These are phyloP conservation scores for Folsomia candida DNA, from an alignment of 2,888 invertebrate species.

Conservation along the genomic window DNA sequence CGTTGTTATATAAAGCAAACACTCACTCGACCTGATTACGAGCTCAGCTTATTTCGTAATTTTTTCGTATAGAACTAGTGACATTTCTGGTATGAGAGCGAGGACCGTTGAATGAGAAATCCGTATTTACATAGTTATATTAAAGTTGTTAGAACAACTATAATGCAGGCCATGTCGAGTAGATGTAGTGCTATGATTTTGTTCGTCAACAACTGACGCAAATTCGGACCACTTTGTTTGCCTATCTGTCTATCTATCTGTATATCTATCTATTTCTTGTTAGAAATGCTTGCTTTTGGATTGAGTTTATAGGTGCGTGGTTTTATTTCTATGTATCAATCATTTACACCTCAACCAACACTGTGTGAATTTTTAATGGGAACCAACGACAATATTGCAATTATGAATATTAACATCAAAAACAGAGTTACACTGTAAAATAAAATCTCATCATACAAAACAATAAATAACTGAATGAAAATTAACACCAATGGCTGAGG, in stretches of 20 bases:
- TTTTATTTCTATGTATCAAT: constrained; percentile 27
- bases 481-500: constrained; percentile 28
- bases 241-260: constrained; percentile 9
- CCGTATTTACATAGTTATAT: background rate
- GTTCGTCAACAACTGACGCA: constrained; percentile 7
- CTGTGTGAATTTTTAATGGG: constrained; percentile 12
- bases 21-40: constrained; percentile 9
- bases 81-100: background rate
- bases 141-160: background rate
- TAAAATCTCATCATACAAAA: constrained; percentile 9
- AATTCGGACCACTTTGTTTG: constrained; percentile 18
- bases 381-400: constrained; percentile 15
- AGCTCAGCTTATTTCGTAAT: constrained; percentile 17
- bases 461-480: constrained; percentile 24
- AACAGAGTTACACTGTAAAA: constrained; percentile 12
- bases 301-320: constrained; percentile 6
- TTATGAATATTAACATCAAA: constrained; percentile 24
- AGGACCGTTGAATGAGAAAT: background rate
- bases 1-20: background rate
- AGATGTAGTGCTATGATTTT: constrained; percentile 9
- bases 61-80: background rate
- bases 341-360: constrained; percentile 24
- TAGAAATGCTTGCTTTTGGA: background rate
- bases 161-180: constrained; percentile 21
- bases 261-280: background rate